Evolutionary conservation across 1,140 invertebrate genomes (phyloP), one percentile per base, ranked within the genome.

Genomic region (Nymphalis io): DNA sequence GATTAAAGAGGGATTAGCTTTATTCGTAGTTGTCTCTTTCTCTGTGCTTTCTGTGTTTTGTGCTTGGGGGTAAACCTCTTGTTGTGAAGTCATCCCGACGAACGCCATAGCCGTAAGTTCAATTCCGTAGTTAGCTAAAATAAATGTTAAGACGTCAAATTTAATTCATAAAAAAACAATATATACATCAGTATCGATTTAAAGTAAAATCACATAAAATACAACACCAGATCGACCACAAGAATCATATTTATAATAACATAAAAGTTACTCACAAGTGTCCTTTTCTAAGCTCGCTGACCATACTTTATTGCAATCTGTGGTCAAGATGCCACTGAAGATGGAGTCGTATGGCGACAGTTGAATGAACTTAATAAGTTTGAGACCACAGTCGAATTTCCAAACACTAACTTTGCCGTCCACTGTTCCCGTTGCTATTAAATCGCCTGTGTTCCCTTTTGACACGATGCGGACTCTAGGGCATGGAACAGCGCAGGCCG

Each of bases 301-400:
- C 92, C 92, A 92, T 3, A 92, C 90, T 81, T 92, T 92, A 74
- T 89, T 87, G 67, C 75, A 81, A 44, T 91, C 89, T 11, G 81
- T 85, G 33, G 82, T 76, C 46, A 91, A 76, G 61, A 91, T 87
- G 1, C 89, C 89, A 65, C 88, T 91, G 71, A 91, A 91, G 42
- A 91, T 90, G 39, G 89, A 89, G 70, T 91, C 89, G 55, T 91
- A 91, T 20, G 89, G 85, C 16, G 89, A 87, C 0, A 91, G 74
- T 57, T 89, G 83, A 21, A 91, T 86, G 61, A 83, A 85, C 63
- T 92, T 92, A 48, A 85, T 83, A 18, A 91, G 77, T 90, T 95
- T 95, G 16, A 97, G 89, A 72, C 96, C 94, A 57, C 94, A 94
- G 46, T 94, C 94, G 69, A 96, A 94, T 81, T 96, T 96, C 96